Evolutionary conservation across 2,113 vertebrate genomes (phyloP), one percentile per base, ranked within the genome.

Genomic region (Sialia sialis): DNA sequence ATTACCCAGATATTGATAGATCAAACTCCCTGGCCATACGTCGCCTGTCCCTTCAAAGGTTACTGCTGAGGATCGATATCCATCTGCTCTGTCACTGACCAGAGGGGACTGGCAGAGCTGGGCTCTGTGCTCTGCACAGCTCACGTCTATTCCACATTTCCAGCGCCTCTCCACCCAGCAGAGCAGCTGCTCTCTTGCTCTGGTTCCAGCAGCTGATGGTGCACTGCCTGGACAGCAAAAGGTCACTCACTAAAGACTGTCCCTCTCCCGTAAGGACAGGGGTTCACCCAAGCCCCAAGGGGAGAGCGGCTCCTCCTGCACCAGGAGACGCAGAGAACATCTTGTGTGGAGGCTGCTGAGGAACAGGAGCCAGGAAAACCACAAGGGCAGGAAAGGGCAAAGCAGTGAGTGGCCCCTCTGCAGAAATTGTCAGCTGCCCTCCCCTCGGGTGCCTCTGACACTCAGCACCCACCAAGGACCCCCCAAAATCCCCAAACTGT

Each of bases 1-100:
- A 97, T 98, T 97, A 98, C 98, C 97, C 97, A 93, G 89, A 97
- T 97, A 98, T 95, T 97, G 98, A 99, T 97, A 98, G 98, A 98
- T 98, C 98, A 98, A 98, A 98, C 97, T 98, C 97, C 95, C 70
- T 41, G 95, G 98, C 98, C 97, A 96, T 87, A 94, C 92, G 75
- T 94, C 52, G 74, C 97, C 98, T 97, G 98, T 97, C 98, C 97
- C 98, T 97, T 96, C 97, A 97, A 97, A 98, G 97, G 97, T 97
- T 97, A 96, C 98, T 34, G 89, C 76, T 80, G 51, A 58, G 96
- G 96, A 98, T 97, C 97, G 67, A 97, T 97, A 93, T 66, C 25
- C 83, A 92, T 95, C 98, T 97, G 95, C 98, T 97, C 98, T 98
- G 98, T 97, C 98, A 97, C 94, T 87, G 94, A 54, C 75, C 82